Base-by-base conservation (phyloP, 1,140 invertebrate genomes). In the Augochlora pura region DNA sequence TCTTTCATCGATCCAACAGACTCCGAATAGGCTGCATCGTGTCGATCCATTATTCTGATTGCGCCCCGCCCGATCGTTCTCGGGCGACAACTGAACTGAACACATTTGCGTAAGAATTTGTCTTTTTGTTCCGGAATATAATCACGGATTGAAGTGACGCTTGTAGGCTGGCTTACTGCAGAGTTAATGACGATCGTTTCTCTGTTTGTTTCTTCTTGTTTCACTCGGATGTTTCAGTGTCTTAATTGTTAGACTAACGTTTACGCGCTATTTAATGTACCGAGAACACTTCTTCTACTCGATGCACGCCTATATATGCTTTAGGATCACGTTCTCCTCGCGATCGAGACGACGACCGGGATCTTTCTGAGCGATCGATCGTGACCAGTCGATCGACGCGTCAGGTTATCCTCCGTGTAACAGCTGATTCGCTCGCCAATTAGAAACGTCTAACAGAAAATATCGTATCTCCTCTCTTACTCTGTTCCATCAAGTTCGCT, bases 161-260 rank as follows among this genome's bases (percentile, higher is more conserved):
- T n/a, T 25, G 23, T 14, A 21, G 68, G 21, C 42, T 67, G 78
- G 57, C 81, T 80, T 81, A 84, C 82, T 85, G 82, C 83, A 84
- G 83, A 84, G 83, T 85, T 81, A 81, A 72, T 84, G 82, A 84
- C 67, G 57, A 85, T 85, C 82, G 68, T 59, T 49, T 60, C 57
- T 78, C 49, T 3, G 49, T 52, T 52, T 52, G 18, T 52, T 52
- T 52, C 16, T 52, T 16, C 16, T 52, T 14, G 5, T 14, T 52
- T 52, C 16, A 6, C 16, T 32, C 39, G 18, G 64, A 78, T 72
- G 76, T 78, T 78, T 78, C 76, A 64, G 60, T 59, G 52, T 78
- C 68, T 78, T 72, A 72, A 72, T 32, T 10, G 68, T 54, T 77
- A 77, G 32, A 27, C 76, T 69, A 71, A 64, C 46, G 23, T 71